Evolutionary conservation across 2,113 vertebrate genomes (phyloP).

Genomic region (Varanus komodoensis): DNA sequence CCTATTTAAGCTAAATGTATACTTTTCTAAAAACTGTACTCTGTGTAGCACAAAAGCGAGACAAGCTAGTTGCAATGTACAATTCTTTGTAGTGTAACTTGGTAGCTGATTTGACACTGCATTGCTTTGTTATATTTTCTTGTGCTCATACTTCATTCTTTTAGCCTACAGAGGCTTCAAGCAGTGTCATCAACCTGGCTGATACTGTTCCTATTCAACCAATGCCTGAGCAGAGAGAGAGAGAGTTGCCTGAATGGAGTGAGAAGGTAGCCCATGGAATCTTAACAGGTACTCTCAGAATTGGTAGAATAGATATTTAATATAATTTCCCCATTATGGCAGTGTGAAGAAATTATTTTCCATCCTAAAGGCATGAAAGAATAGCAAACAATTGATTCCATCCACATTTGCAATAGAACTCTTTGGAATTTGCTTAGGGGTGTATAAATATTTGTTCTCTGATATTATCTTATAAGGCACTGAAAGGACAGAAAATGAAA

Average conservation of each 20-base stretch:
- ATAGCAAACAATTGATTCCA: not conserved
- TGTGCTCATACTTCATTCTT: slow-evolving; percentile 36
- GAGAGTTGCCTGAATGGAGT: slow-evolving; percentile 92
- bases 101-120: rapidly evolving
- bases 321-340: not conserved
- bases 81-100: not conserved
- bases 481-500: not conserved
- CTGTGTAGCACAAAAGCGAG: not conserved
- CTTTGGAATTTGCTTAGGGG: not conserved
- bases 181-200: slow-evolving; percentile 86
- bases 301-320: not conserved
- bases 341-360: slow-evolving; percentile 21
- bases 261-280: slow-evolving; percentile 95
- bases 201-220: slow-evolving; percentile 85
- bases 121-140: slow-evolving; percentile 27
- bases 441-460: not conserved
- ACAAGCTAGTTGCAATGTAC: not conserved
- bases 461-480: not conserved
- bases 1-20: not conserved
- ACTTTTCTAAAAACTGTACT: not conserved
- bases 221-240: slow-evolving; percentile 75
- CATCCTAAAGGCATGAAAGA: not conserved
- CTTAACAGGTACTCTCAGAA: slow-evolving; percentile 84
- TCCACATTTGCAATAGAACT: not conserved
- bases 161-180: slow-evolving; percentile 83